Evolutionary conservation across 1,140 invertebrate genomes (phyloP).

Genomic region (Dreissena rostriformis): DNA sequence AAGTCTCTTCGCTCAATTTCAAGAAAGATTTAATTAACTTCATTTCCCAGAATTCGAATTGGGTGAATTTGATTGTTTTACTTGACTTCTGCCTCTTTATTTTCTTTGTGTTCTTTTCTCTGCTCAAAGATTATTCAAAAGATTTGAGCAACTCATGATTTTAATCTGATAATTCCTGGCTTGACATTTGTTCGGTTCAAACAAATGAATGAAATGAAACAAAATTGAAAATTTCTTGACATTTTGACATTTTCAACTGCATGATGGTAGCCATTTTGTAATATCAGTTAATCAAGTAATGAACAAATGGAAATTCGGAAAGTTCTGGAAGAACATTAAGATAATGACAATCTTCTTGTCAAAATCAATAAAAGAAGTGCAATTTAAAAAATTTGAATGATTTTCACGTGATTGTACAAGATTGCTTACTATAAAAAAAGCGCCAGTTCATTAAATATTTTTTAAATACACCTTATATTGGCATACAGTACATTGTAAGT

Average conservation of each 20-base stretch:
- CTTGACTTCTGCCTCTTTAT: background rate
- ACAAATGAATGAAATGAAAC: background rate
- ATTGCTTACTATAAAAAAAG: too few relatives aligned
- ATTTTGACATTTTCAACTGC: background rate
- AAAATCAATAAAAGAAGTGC: too few relatives aligned
- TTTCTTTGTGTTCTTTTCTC: background rate
- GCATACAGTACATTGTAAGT: too few relatives aligned
- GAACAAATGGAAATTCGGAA: too few relatives aligned
- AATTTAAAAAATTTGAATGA: too few relatives aligned
- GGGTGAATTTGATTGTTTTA: background rate
- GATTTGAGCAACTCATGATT: background rate
- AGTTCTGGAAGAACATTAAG: too few relatives aligned
- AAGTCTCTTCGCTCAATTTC: background rate
- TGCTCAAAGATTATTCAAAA: background rate
- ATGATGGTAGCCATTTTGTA: background rate
- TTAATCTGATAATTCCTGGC: background rate
- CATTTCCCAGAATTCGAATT: background rate
- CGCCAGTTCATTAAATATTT: too few relatives aligned
- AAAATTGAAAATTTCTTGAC: background rate
- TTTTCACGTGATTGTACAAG: too few relatives aligned
- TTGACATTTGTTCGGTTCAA: background rate
- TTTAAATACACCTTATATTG: too few relatives aligned
- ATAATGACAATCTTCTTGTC: too few relatives aligned
- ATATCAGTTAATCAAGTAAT: too few relatives aligned
- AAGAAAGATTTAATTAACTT: constrained; percentile 2